Conservation (phyloP, 2,888 invertebrate genomes). For the Halictus ligatus region DNA sequence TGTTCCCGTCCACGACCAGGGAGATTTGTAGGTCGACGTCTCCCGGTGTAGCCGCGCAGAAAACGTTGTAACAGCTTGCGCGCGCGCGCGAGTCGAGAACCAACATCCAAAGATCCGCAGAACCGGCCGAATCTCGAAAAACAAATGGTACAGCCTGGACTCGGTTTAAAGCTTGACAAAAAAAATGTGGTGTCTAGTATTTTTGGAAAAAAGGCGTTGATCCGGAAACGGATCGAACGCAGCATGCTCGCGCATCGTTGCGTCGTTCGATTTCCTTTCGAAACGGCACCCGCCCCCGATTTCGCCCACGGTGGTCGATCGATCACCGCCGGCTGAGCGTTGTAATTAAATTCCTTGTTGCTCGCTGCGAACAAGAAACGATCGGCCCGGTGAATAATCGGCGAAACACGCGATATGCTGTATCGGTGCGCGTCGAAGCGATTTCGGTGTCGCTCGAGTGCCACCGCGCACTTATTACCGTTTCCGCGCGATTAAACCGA, state of each 20-base stretch:
- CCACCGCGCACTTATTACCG: constrained; percentile 6
- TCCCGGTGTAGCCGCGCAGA: constrained; percentile 9
- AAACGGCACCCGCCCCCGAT: not conserved
- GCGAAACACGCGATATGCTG: constrained; percentile 32
- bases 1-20: constrained; percentile 74
- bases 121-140: no score
- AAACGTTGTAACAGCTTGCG: constrained; percentile 41
- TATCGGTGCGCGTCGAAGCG: constrained; percentile 61
- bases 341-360: constrained; percentile 46
- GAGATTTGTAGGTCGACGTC: constrained; percentile 71
- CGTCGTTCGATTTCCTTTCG: not conserved
- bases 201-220: no score
- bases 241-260: not conserved
- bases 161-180: no score
- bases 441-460: constrained; percentile 34
- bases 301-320: constrained; percentile 2
- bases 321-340: constrained; percentile 16
- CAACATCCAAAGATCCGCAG: not conserved
- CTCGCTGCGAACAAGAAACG: not conserved
- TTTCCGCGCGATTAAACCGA: constrained; percentile 64
- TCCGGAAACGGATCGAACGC: not conserved
- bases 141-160: no score
- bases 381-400: constrained; percentile 46
- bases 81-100: not conserved
- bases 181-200: no score